Percentiles rank a stretch among this genome's conserved stretches.
These are phyloP conservation scores for Adoxophyes honmai DNA, from an alignment of 1,140 invertebrate species.

Conservation along the genomic window DNA sequence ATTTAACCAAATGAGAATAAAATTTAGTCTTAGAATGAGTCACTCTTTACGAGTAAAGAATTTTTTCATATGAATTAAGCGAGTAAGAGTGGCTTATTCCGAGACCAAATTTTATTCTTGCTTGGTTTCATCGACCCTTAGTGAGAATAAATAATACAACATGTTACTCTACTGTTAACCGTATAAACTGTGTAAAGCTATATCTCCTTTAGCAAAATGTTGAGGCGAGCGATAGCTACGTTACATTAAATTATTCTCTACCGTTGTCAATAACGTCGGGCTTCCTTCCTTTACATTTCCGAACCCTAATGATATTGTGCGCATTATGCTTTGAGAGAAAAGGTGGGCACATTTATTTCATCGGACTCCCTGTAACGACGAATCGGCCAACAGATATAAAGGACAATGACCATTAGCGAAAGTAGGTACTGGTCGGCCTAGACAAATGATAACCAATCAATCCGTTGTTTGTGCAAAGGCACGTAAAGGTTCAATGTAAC, in stretches of 20 bases:
- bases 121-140: too few relatives aligned
- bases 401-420: neutral
- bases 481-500: slow-evolving; percentile 2
- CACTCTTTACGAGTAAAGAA: too few relatives aligned
- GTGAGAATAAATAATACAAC: too few relatives aligned
- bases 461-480: neutral
- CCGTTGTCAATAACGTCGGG: slow-evolving; percentile 39
- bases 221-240: too few relatives aligned
- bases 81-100: too few relatives aligned
- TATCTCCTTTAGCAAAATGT: too few relatives aligned
- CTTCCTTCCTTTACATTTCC: slow-evolving; percentile 44
- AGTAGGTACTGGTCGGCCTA: neutral
- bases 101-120: too few relatives aligned
- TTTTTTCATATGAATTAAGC: too few relatives aligned
- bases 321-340: slow-evolving; percentile 42
- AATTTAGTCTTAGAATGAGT: too few relatives aligned
- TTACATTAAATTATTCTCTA: slow-evolving; percentile 30
- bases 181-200: too few relatives aligned
- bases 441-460: neutral
- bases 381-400: slow-evolving; percentile 6
- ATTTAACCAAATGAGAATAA: too few relatives aligned
- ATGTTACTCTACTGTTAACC: too few relatives aligned
- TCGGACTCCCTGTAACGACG: slow-evolving; percentile 6
- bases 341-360: slow-evolving; percentile 39
- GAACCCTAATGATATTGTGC: slow-evolving; percentile 51